A percentile compares a stretch with the other conserved stretches of the same genome.
phyloP scores from a whole-genome alignment of 1,140 invertebrate genomes.

The Drosophila ohnishii region DNA sequence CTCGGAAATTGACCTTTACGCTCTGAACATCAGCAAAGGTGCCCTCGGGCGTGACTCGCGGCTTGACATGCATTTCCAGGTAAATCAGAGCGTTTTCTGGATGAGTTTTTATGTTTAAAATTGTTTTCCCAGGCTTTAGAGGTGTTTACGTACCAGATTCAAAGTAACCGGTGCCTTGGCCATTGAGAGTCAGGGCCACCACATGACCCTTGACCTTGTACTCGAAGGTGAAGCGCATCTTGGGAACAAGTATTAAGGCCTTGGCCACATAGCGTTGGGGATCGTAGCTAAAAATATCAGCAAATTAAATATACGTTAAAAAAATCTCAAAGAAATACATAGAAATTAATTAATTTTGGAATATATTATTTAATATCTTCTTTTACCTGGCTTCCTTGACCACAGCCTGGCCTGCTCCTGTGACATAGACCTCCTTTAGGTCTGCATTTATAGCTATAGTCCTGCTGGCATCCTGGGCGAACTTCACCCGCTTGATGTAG shows the following conservation, averaged over 20 bases:
- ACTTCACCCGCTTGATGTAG: constrained; percentile 56
- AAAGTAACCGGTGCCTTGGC: constrained; percentile 87
- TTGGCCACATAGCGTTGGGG: constrained; percentile 27
- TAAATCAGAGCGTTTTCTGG: constrained; percentile 85
- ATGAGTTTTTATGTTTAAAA: not conserved
- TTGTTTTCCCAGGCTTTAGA: not conserved
- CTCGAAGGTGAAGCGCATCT: constrained; percentile 87
- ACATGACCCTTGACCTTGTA: constrained; percentile 88
- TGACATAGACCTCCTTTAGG: constrained; percentile 53
- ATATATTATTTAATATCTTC: not conserved
- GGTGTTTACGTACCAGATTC: constrained; percentile 85
- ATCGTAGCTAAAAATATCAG: constrained; percentile 40
- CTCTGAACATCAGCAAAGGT: constrained; percentile 86
- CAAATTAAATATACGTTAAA: not conserved
- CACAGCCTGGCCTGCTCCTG: constrained; percentile 32
- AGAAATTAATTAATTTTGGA: not conserved
- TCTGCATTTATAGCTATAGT: constrained; percentile 60
- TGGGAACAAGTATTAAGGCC: constrained; percentile 84
- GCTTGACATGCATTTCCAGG: constrained; percentile 85
- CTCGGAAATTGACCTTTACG: constrained; percentile 43
- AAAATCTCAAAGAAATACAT: not conserved
- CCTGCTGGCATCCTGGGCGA: constrained; percentile 44
- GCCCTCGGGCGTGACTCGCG: constrained; percentile 84
- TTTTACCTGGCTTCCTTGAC: constrained; percentile 52
- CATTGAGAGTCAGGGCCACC: constrained; percentile 87